Evolutionary conservation across 2,113 vertebrate genomes (phyloP).

Genomic region (Rutilus rutilus): DNA sequence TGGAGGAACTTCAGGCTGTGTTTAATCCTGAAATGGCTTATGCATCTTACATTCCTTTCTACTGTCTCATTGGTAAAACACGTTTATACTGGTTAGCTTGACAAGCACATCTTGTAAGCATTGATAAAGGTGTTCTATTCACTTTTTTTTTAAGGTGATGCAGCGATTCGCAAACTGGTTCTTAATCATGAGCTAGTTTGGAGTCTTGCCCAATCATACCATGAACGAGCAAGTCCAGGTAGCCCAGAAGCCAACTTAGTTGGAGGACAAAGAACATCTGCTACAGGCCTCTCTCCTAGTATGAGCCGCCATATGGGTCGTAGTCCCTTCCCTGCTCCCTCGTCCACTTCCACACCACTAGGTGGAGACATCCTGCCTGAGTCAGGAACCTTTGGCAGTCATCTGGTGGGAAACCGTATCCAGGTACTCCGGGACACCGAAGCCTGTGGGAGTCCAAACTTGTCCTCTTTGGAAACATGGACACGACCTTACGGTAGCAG

Average conservation of each 20-base stretch:
- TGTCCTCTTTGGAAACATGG: slow-evolving; percentile 69
- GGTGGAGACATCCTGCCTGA: slow-evolving; percentile 78
- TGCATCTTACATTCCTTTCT: slow-evolving; percentile 92
- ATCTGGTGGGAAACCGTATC: slow-evolving; percentile 94
- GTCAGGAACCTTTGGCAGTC: slow-evolving; percentile 93
- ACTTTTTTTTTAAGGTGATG: slow-evolving; percentile 77
- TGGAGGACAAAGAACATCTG: slow-evolving; percentile 59
- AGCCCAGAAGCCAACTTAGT: slow-evolving; percentile 61
- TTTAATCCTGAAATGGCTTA: slow-evolving; percentile 96
- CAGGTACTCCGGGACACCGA: slow-evolving; percentile 84
- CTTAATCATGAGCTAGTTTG: slow-evolving; percentile 88
- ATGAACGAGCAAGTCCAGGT: slow-evolving; percentile 80
- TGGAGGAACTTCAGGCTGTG: slow-evolving; percentile 91
- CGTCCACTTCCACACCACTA: slow-evolving; percentile 58
- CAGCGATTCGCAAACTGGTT: slow-evolving; percentile 81
- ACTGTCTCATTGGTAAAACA: slow-evolving; percentile 88
- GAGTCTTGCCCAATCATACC: slow-evolving; percentile 85
- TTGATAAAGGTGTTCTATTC: not conserved
- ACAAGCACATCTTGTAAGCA: not conserved
- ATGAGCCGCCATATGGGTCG: slow-evolving; percentile 64
- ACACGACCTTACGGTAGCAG: slow-evolving; percentile 63
- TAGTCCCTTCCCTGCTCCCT: slow-evolving; percentile 69
- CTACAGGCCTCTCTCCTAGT: slow-evolving; percentile 46
- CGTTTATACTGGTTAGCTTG: not conserved
- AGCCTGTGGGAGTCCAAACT: slow-evolving; percentile 59